Evolutionary conservation across 2,113 vertebrate genomes (phyloP).

Genomic region (Sialia sialis): DNA sequence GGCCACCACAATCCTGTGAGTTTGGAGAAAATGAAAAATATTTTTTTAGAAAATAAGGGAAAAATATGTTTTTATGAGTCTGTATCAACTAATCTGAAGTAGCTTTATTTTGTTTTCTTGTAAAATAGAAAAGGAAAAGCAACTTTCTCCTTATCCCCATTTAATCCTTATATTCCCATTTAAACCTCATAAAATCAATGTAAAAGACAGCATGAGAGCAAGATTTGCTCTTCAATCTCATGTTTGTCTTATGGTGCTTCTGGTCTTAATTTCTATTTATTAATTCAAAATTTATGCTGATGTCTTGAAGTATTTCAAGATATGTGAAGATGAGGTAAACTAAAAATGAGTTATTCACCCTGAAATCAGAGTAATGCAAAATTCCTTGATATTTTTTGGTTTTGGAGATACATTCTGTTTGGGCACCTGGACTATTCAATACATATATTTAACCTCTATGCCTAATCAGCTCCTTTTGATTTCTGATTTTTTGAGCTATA

Average conservation of each 20-base stretch:
- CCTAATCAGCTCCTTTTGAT: background rate
- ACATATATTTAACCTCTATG: background rate
- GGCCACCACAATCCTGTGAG: background rate
- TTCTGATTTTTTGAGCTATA: background rate
- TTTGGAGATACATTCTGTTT: background rate
- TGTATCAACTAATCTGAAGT: background rate
- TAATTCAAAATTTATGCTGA: background rate
- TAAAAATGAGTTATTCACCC: background rate
- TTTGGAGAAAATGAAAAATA: background rate
- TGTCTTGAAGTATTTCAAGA: background rate
- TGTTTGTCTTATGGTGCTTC: background rate
- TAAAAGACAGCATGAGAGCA: background rate
- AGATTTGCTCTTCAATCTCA: background rate
- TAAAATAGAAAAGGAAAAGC: background rate
- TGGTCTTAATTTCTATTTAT: background rate
- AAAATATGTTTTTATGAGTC: background rate
- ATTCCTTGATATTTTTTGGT: background rate
- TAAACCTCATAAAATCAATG: background rate
- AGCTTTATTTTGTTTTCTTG: background rate
- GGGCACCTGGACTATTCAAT: background rate
- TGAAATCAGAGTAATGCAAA: background rate
- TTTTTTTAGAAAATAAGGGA: background rate
- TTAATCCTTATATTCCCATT: background rate
- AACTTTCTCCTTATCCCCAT: background rate
- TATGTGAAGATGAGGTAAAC: background rate